phyloP scores from a whole-genome alignment of 1,140 invertebrate species.

The Heterodera schachtii region DNA sequence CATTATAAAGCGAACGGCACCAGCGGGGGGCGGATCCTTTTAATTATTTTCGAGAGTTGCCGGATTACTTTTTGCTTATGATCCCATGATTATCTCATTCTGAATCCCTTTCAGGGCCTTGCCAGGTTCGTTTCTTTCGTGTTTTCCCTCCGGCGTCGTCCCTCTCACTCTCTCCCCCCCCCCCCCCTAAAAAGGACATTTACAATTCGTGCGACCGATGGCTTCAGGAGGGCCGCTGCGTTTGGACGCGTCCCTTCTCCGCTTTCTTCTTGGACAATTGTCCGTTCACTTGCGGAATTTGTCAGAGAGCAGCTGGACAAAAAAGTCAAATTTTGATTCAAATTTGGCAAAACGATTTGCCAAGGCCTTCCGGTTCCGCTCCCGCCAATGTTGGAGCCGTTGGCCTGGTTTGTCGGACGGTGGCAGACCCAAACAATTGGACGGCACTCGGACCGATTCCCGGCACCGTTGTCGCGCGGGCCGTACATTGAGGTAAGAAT shows the following conservation, averaged over 20 bases:
- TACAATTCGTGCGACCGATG: conserved; percentile 55
- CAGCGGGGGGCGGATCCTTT: no score
- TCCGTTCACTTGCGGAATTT: conserved; percentile 52
- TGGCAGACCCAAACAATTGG: conserved; percentile 54
- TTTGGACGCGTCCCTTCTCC: conserved; percentile 56
- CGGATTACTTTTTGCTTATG: no score
- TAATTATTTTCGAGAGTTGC: no score
- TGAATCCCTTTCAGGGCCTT: conserved; percentile 53
- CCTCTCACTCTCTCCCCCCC: background rate
- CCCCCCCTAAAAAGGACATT: conserved; percentile 41
- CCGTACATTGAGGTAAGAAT: conserved; percentile 17
- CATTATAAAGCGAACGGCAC: no score
- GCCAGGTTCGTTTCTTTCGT: conserved; percentile 50
- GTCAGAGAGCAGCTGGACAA: conserved; percentile 38
- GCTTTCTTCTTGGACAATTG: conserved; percentile 62
- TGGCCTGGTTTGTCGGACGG: conserved; percentile 56
- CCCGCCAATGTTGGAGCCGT: conserved; percentile 55
- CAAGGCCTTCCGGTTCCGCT: conserved; percentile 47
- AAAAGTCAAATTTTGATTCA: conserved; percentile 30
- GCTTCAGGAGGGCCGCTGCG: conserved; percentile 54
- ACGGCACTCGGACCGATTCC: conserved; percentile 48
- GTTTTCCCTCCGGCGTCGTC: background rate
- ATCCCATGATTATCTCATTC: background rate
- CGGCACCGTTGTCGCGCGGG: conserved; percentile 43
- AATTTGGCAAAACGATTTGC: background rate